Evolutionary conservation across 2,888 invertebrate genomes (phyloP), one percentile per base, ranked within the genome.

Genomic region (Frankliniella fusca): DNA sequence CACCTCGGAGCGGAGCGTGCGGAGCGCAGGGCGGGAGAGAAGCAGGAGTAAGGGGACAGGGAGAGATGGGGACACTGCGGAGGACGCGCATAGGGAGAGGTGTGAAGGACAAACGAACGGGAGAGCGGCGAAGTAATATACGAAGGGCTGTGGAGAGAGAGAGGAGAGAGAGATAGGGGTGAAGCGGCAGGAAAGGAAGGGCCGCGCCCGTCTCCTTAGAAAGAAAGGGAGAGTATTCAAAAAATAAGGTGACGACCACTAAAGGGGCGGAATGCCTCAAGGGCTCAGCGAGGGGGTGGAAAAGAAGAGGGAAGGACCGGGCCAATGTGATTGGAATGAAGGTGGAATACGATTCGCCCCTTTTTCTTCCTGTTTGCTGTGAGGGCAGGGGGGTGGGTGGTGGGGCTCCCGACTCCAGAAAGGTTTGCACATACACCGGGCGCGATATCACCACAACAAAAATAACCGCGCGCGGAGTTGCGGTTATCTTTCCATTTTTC

Each of bases 61-160:
- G 82, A 83, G 83, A 83, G 82, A 82, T 81, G 84, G 80, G 83
- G 81, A 83, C 81, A 81, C 81, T 65, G 76, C 81, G 80, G 82
- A 81, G 83, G 83, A 61, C 8, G 80, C 76, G 8, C 18, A 76
- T 50, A 54, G 76, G 49, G 20, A 38, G 61, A 61, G 61, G 15
- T 15, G 54, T 18, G 81, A 80, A 27, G 48, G 50, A n/a, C 49
- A 61, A 23, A 76, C 70, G 0, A n/a, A 80, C 23, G 18, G 54
- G 80, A 20, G 49, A 48, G 81, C 82, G 80, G 80, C 50, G 80
- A 83, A 50, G 81, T 70, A 48, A 81, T 27, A 27, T 28, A 8
- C 50, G 48, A 80, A 80, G 61, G 15, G 61, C 20, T 7, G 18
- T 12, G 54, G 54, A 54, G 18, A 7, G 61, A 61, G 61, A n/a